These are phyloP conservation scores for Aphelenchoides fujianensis DNA, from an alignment of 1,140 invertebrate genomes.

Conservation along the genomic window DNA sequence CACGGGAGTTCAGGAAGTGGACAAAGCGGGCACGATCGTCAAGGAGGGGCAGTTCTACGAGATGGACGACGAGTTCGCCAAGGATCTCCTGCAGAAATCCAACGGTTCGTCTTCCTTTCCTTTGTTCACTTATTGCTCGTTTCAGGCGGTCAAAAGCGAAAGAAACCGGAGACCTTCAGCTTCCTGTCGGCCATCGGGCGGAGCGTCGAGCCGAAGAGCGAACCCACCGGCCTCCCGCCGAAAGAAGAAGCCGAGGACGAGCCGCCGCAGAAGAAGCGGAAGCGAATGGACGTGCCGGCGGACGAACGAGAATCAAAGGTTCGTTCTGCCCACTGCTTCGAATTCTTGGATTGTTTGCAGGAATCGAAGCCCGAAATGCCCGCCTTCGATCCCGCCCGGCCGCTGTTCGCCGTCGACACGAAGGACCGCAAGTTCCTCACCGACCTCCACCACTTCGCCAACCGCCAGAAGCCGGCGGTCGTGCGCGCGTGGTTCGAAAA, in stretches of 20 bases:
- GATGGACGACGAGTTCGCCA: constrained; percentile 25
- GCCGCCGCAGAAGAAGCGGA: not conserved
- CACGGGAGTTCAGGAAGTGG: constrained; percentile 7
- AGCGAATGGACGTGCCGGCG: no score
- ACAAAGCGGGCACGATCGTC: constrained; percentile 2
- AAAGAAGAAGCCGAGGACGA: not conserved
- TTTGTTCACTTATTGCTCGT: constrained; percentile 1
- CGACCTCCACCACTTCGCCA: not conserved
- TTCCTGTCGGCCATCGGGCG: constrained; percentile 19
- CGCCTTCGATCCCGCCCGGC: not conserved
- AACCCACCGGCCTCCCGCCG: no score
- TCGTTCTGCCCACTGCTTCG: no score
- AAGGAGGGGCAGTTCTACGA: constrained; percentile 25
- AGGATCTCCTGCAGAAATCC: constrained; percentile 15
- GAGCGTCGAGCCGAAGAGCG: not conserved
- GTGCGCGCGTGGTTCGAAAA: not conserved
- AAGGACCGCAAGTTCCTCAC: not conserved
- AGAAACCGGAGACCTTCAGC: constrained; percentile 25
- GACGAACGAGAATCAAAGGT: no score
- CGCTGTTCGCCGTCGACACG: not conserved
- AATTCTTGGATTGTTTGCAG: no score
- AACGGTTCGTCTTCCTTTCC: not conserved
- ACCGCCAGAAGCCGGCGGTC: not conserved
- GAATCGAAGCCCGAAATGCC: no score
- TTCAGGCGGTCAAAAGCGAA: constrained; percentile 9